Evolutionary conservation across 2,113 vertebrate genomes (phyloP), one percentile per base, ranked within the genome.

Genomic region (Myotis yumanensis): DNA sequence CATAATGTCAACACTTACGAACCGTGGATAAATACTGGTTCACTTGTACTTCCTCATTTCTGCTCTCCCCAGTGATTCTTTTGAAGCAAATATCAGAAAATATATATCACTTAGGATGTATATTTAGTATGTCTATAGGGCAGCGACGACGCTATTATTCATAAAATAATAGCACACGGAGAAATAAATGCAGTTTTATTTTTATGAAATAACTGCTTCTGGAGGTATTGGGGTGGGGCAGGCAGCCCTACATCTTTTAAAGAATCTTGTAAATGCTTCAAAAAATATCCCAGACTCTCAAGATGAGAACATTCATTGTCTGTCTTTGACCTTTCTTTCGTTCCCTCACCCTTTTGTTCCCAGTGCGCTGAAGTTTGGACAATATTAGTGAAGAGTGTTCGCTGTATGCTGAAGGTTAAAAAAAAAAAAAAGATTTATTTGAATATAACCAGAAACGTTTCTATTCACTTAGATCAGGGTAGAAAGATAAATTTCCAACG

Each of bases 81-180:
- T 91, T 80, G 83, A 90, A 84, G 40, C 35, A 52, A 93, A 87
- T 75, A 11, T 71, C 68, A 62, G 62, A 71, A 92, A 86, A 62
- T 43, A 17, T 59, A 11, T 68, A 11, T 82, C 40, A 81, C 52
- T 90, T 81, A 80, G 54, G 15, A 35, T 40, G 30, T 54, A 54
- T 84, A 4, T 86, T 71, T 83, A 77, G 30, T 46, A 3, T 75
- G 15, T 30, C 9, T 1, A 3, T 83, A 40, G 43, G 16, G 59
- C 59, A 28, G 59, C 25, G 25, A 62, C 23, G 10, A 62, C 28
- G 59, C 59, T 62, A 28, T 62, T 62, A 11, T 62, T 62, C 25
- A 62, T 23, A 28, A 62, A 28, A 37, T 69, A 76, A 71, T 35
- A 76, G 37, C 15, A 87, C 17, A 48, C 43, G 79, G 73, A 69